Conservation (phyloP, 2,113 vertebrate species). For the Scatophagus argus region DNA sequence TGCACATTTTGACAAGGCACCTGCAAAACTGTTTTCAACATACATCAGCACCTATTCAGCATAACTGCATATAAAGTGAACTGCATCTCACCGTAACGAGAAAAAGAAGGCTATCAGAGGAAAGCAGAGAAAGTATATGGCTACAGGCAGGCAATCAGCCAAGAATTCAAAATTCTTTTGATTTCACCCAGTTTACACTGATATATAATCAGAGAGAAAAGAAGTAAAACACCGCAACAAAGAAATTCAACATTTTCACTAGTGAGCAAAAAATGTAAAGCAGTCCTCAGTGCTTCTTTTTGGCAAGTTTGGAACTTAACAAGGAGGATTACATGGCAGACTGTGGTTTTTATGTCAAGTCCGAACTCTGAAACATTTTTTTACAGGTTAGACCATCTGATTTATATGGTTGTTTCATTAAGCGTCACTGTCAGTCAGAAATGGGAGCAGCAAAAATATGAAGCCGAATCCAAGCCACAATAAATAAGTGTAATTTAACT, state of each 20-base stretch:
- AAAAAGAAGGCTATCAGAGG: conserved; percentile 64
- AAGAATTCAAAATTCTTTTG: conserved; percentile 80
- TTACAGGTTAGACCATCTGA: conserved; percentile 40
- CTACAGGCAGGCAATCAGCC: conserved; percentile 83
- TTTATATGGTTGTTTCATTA: conserved; percentile 39
- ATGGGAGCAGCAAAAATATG: conserved; percentile 31
- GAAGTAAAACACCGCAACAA: conserved; percentile 70
- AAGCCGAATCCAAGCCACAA: conserved; percentile 10
- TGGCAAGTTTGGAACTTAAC: conserved; percentile 65
- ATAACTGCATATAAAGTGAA: conserved; percentile 72
- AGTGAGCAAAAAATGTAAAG: conserved; percentile 71
- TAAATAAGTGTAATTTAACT: conserved; percentile 13
- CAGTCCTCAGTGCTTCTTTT: conserved; percentile 68
- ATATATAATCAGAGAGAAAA: conserved; percentile 78
- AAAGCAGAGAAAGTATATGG: conserved; percentile 72
- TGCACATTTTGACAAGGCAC: conserved; percentile 74
- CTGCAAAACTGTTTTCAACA: conserved; percentile 73
- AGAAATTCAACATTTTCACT: conserved; percentile 77
- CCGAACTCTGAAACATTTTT: conserved; percentile 47
- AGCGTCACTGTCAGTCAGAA: conserved; percentile 49
- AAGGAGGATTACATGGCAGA: conserved; percentile 63
- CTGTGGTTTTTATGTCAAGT: conserved; percentile 41
- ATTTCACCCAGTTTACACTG: conserved; percentile 72
- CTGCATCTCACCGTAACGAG: conserved; percentile 58
- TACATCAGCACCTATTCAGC: conserved; percentile 79